phyloP scores from a whole-genome alignment of 1,140 invertebrate genomes.

The Chironomus striatipennis region DNA sequence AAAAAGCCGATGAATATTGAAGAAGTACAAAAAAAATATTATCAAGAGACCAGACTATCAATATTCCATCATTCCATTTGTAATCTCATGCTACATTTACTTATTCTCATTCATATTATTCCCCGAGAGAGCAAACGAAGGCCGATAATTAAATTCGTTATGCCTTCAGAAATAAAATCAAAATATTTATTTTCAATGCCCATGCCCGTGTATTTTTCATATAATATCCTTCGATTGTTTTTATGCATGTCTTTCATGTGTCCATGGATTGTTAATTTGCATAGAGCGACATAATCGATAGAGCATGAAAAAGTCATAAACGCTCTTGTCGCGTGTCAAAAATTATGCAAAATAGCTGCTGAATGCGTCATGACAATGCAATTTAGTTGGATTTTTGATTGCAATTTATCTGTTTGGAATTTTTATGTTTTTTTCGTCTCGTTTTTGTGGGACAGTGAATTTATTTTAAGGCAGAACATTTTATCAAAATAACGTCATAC shows the following conservation, averaged over 20 bases:
- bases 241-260: not conserved
- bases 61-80: too few relatives aligned
- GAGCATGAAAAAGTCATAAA: constrained; percentile 8
- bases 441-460: too few relatives aligned
- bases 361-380: constrained; percentile 5
- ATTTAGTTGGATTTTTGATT: not conserved
- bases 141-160: constrained; percentile 18
- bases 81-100: too few relatives aligned
- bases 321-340: constrained; percentile 11
- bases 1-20: not conserved
- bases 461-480: too few relatives aligned
- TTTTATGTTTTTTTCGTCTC: too few relatives aligned
- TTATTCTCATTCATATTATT: not conserved
- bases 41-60: too few relatives aligned
- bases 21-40: not conserved
- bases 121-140: not conserved
- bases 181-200: constrained; percentile 9
- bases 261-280: not conserved
- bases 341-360: not conserved
- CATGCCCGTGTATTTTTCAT: not conserved
- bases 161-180: constrained; percentile 18
- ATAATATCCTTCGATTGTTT: constrained; percentile 14
- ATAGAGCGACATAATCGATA: not conserved
- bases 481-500: too few relatives aligned
- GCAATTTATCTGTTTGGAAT: not conserved